Base-by-base conservation (phyloP, 2,797 vertebrate genomes). In the Scolopax bukidnonensis region DNA sequence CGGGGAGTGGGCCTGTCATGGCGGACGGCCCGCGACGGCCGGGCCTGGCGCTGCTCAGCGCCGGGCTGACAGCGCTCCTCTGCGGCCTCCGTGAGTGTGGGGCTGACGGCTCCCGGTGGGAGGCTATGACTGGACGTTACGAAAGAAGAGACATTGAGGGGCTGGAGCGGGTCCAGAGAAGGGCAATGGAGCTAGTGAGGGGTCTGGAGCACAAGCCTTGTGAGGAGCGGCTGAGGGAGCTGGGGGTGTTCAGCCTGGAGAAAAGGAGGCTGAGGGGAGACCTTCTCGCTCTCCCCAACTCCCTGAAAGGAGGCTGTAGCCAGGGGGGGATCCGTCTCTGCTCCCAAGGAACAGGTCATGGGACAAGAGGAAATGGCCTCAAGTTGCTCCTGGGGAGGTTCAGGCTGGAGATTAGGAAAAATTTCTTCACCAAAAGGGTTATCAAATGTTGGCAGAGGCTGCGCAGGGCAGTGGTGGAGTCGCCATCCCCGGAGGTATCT, bases 1-100 rank as follows among this genome's bases (percentile, higher is more conserved):
- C 4, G 43, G 0, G 12, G 9, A 16, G 47, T 3, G 38, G 17
- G 14, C 1, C 40, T 17, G 14, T n/a, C 19, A 95, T 95, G 93
- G 75, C 61, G 33, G 59, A n/a, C 21, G 20, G 51, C 21, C 6
- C 2, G 18, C 7, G 36, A 33, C 2, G 20, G 65, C 0, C 28
- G 6, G 9, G 2, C 0, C 2, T 6, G 45, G 4, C 1, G 53
- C 8, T 10, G n/a, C 4, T 30, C 5, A 2, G 73, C 4, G 45
- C 11, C 8, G 84, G 9, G 45, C 16, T 93, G 84, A 28, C 33
- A 7, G 81, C 6, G 54, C 32, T 92, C 8, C 51, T 96, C 28
- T 81, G 90, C 16, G 17, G 27, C 17, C 38, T 61, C 60, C 38
- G 60, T 61, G 60, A 61, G 60, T 61, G 38, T 36, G 25, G 53